Base-by-base conservation (phyloP, 1,140 invertebrate species). In the Pseudomyrmex concolor region DNA sequence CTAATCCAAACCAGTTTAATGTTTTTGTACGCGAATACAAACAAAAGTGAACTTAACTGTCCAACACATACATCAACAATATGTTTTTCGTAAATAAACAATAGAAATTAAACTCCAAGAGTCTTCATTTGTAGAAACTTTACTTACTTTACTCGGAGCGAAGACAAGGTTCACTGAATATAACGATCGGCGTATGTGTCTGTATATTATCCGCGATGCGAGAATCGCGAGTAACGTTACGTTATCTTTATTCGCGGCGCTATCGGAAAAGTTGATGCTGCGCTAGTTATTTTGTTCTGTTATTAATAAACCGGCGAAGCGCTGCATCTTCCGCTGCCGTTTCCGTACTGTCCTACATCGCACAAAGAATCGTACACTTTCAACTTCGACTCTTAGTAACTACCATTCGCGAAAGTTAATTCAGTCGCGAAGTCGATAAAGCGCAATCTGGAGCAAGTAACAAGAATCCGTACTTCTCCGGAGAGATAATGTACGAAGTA, bases 271-370 rank as follows among this genome's bases (percentile, higher is more conserved):
- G 48, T 73, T 62, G 9, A 34, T 13, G 66, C 51, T 25, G 34
- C 34, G 5, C 34, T 17, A 86, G 73, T 62, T 68, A 45, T 60
- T 70, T 57, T 67, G 57, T 86, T 85, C 67, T 70, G 83, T 86
- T 86, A 86, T 82, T 86, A 78, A 86, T 86, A 86, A 85, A 74
- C 55, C 63, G 48, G 45, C 60, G n/a, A 48, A 59, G 17, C 25
- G 60, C 60, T 76, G 73, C 62, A 66, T 66, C 34, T 34, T 34
- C 25, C 17, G 43, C 17, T 54, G 45, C 19, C 43, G 43, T 34
- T 15, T 43, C 22, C 51, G n/a, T 54, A 51, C 50, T 80, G 64
- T 64, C 50, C 43, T 55, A 45, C 19, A 34, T 59, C 43, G 67
- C 55, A 63, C 76, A 81, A 80, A 80, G 76, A 80, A 80, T 48